Conservation (phyloP, 2,797 vertebrate species). For the Nothura maculosa region DNA sequence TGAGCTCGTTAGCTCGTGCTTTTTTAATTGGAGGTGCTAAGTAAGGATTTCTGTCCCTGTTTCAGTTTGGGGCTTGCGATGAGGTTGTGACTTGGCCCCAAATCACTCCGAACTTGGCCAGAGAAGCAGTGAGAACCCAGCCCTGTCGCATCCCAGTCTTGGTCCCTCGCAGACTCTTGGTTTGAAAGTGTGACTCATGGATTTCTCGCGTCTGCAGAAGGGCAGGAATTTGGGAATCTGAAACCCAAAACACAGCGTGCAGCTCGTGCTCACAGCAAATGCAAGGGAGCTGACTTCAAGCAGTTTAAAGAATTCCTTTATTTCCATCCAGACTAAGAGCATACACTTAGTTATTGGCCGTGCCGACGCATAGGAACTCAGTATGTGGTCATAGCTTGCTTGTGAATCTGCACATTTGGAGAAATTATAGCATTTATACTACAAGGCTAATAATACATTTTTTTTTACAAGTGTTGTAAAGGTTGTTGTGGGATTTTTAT, state of each 20-base stretch:
- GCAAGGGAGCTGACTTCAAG: not conserved
- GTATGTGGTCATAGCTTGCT: not conserved
- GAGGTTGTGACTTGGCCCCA: not conserved
- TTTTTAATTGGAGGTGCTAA: not conserved
- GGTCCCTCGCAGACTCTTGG: not conserved
- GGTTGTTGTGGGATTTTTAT: not conserved
- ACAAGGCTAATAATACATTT: not conserved
- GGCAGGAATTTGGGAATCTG: not conserved
- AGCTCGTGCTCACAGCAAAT: accelerated
- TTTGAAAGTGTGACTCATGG: not conserved
- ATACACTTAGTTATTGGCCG: not conserved
- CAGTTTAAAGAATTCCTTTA: not conserved
- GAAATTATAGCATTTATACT: not conserved
- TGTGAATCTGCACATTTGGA: not conserved
- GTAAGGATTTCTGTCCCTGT: not conserved
- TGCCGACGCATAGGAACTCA: not conserved
- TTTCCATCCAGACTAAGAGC: not conserved
- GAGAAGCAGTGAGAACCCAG: not conserved
- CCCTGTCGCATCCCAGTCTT: not conserved
- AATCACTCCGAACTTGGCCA: not conserved
- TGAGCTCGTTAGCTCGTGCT: not conserved
- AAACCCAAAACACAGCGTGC: not conserved
- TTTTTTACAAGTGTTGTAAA: not conserved
- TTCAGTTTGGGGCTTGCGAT: not conserved
- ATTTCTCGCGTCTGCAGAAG: not conserved